phyloP scores from a whole-genome alignment of 53 echinoderm and acorn worm genomes.

The Patiria pectinifera region DNA sequence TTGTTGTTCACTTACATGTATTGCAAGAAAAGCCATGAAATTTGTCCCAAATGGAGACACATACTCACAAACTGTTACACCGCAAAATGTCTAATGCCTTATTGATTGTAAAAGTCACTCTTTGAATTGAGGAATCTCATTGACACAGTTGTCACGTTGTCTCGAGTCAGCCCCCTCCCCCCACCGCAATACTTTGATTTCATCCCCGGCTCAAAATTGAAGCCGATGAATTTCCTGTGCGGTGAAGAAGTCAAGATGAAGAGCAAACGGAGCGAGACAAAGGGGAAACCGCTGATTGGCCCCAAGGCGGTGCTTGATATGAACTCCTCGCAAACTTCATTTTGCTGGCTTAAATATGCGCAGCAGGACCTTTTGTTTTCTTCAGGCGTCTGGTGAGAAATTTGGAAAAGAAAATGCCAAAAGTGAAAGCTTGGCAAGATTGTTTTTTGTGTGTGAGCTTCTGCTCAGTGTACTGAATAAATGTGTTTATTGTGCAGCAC shows the following conservation, averaged over 20 bases:
- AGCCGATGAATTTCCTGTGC: conserved; percentile 34
- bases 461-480: too few species aligned
- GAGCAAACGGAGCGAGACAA: neutral
- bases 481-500: too few species aligned
- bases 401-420: too few species aligned
- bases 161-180: neutral
- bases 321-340: neutral
- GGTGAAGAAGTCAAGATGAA: conserved; percentile 3
- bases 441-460: too few species aligned
- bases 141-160: conserved; percentile 30
- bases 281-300: conserved; percentile 15
- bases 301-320: conserved; percentile 25
- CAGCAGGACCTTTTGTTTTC: neutral
- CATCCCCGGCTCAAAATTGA: neutral
- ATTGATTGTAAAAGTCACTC: neutral
- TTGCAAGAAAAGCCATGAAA: too few species aligned
- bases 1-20: neutral
- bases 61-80: too few species aligned
- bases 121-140: conserved; percentile 4
- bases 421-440: too few species aligned
- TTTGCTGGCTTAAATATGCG: neutral
- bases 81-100: too few species aligned
- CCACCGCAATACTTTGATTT: neutral
- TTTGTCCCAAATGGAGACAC: too few species aligned
- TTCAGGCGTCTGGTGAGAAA: neutral